Evolutionary conservation across 2,797 vertebrate genomes (phyloP).

Genomic region (Silurus aristotelis): DNA sequence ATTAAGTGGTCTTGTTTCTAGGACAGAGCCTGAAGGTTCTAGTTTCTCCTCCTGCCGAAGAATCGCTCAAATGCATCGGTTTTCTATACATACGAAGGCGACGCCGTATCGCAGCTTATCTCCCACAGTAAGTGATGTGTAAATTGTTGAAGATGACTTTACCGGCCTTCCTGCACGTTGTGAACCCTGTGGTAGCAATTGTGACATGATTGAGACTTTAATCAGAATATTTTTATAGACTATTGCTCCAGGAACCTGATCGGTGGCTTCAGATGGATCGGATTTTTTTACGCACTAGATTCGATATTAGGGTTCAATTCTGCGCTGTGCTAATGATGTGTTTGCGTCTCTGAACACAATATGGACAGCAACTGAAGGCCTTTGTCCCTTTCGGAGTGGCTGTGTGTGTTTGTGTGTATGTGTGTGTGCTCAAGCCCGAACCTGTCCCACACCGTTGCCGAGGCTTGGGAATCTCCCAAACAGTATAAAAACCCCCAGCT

Average conservation of each 20-base stretch:
- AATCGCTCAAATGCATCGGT: neutral
- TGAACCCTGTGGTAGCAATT: too few relatives aligned
- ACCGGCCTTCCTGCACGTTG: neutral
- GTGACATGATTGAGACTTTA: neutral
- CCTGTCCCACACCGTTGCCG: slow-evolving; percentile 62
- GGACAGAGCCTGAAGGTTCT: slow-evolving; percentile 29
- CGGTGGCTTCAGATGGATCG: too few relatives aligned
- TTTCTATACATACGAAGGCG: neutral
- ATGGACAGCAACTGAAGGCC: slow-evolving; percentile 53
- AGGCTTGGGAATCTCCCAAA: slow-evolving; percentile 69
- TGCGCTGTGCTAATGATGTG: slow-evolving; percentile 22
- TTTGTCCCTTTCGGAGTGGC: slow-evolving; percentile 58
- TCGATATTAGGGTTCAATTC: neutral
- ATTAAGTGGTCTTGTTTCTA: neutral
- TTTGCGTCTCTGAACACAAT: slow-evolving; percentile 34
- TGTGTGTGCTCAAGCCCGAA: slow-evolving; percentile 51
- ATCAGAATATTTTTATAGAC: too few relatives aligned
- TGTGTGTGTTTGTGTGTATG: slow-evolving; percentile 2
- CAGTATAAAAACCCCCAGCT: slow-evolving; percentile 51
- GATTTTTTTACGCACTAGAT: neutral
- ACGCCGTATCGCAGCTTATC: too few relatives aligned
- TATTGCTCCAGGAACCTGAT: too few relatives aligned
- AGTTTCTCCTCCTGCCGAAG: neutral
- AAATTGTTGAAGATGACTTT: neutral
- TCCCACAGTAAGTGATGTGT: too few relatives aligned